Evolutionary conservation across 2,113 vertebrate species (phyloP).

Genomic region (Syrmaticus mikado): DNA sequence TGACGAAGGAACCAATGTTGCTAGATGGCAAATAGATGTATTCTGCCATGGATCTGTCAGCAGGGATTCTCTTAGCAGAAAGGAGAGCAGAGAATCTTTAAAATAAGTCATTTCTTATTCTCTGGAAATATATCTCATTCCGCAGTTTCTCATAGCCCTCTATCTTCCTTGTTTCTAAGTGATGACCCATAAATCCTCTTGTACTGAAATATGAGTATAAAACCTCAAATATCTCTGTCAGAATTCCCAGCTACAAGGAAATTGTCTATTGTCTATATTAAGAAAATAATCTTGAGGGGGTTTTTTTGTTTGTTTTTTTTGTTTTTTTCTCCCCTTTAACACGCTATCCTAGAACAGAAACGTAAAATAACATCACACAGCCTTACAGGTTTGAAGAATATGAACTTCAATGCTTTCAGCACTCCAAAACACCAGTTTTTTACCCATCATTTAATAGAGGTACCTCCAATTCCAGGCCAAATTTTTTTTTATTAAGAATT

Average conservation of each 20-base stretch:
- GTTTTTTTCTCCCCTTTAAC: background rate
- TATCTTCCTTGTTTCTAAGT: background rate
- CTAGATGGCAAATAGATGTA: background rate
- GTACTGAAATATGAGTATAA: background rate
- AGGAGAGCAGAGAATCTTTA: background rate
- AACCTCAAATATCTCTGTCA: background rate
- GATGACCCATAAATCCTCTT: background rate
- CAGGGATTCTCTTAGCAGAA: background rate
- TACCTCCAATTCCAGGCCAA: background rate
- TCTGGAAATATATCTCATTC: background rate
- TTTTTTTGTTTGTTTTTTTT: background rate
- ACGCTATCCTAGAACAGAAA: background rate
- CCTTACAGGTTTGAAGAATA: background rate
- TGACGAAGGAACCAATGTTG: background rate
- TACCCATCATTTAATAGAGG: background rate
- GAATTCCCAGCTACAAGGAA: slow-evolving; percentile 3
- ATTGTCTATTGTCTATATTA: background rate
- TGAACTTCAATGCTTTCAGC: background rate
- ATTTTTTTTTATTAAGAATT: background rate
- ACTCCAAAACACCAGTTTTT: slow-evolving; percentile 12
- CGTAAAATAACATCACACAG: background rate
- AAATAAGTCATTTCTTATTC: background rate
- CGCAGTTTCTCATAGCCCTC: background rate
- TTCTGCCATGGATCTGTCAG: background rate
- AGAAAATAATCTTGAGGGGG: background rate